A percentile compares a stretch with the other conserved stretches of the same genome.
These are phyloP conservation scores for Tachysurus fulvidraco DNA, from an alignment of 2,113 vertebrate genomes.

Conservation along the genomic window DNA sequence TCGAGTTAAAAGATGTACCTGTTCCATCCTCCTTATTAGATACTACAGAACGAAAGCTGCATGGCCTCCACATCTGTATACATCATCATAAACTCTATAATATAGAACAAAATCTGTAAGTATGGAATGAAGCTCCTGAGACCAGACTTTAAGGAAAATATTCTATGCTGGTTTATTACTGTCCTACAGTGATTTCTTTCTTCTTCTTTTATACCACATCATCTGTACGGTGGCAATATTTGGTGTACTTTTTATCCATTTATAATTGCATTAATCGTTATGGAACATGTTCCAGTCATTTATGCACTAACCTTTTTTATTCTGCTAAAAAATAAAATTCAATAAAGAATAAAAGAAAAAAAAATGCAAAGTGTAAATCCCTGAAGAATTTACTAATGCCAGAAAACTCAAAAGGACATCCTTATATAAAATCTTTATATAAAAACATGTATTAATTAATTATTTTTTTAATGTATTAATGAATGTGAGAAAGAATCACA, in stretches of 20 bases:
- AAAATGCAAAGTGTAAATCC: neutral
- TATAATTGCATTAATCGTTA: neutral
- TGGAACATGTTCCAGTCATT: neutral
- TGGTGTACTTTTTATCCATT: neutral
- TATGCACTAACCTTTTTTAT: neutral
- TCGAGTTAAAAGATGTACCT: slow-evolving; percentile 58
- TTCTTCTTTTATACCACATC: neutral
- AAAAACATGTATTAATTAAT: neutral
- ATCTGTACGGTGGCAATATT: neutral
- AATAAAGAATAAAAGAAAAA: no score
- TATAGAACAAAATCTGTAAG: neutral
- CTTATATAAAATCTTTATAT: neutral
- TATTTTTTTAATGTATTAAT: neutral
- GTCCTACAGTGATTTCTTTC: neutral
- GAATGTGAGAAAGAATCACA: slow-evolving; percentile 46
- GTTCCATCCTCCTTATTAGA: slow-evolving; percentile 62
- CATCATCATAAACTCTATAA: slow-evolving; percentile 70
- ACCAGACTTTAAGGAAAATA: neutral
- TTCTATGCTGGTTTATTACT: neutral
- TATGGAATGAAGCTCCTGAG: neutral
- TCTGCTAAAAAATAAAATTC: neutral
- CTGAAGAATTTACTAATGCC: neutral
- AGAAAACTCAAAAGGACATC: neutral
- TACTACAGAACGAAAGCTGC: slow-evolving; percentile 65
- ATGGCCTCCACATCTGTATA: slow-evolving; percentile 63